phyloP scores from a whole-genome alignment of 2,888 invertebrate species.

The Epirrita christyi region DNA sequence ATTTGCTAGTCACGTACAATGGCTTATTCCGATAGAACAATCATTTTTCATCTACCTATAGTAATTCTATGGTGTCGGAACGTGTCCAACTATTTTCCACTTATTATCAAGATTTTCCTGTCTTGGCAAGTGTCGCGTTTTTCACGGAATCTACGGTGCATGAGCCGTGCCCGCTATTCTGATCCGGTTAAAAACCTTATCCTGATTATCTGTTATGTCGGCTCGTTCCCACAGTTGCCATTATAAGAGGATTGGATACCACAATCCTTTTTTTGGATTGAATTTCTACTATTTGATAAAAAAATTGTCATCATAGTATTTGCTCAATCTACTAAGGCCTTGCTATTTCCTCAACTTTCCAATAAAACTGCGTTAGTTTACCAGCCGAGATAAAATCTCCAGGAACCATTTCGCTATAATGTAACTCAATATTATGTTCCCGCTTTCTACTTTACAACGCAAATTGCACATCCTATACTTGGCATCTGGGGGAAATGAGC shows the following conservation, averaged over 20 bases:
- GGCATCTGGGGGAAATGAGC: constrained; percentile 31
- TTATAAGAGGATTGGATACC: no score
- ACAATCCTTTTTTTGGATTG: not conserved
- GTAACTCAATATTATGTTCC: constrained; percentile 16
- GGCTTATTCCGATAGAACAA: constrained; percentile 17
- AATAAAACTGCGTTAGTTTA: not conserved
- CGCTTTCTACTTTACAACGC: constrained; percentile 23
- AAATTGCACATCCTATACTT: constrained; percentile 23
- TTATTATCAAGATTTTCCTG: constrained; percentile 36
- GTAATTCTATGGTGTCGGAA: constrained; percentile 17
- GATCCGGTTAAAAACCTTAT: constrained; percentile 44
- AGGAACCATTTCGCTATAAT: constrained; percentile 7
- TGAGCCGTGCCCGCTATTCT: constrained; percentile 37
- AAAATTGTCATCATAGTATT: not conserved
- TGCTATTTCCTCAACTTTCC: not conserved
- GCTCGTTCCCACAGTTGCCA: constrained; percentile 25
- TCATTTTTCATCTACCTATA: constrained; percentile 19
- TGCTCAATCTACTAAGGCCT: not conserved
- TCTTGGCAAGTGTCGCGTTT: constrained; percentile 32
- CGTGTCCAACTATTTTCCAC: constrained; percentile 26
- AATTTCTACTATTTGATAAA: not conserved
- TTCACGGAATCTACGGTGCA: constrained; percentile 48
- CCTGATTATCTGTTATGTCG: constrained; percentile 30
- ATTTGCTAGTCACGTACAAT: constrained; percentile 24
- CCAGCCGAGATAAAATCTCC: constrained; percentile 1